phyloP scores from a whole-genome alignment of 2,113 vertebrate genomes.

The Candoia aspera region DNA sequence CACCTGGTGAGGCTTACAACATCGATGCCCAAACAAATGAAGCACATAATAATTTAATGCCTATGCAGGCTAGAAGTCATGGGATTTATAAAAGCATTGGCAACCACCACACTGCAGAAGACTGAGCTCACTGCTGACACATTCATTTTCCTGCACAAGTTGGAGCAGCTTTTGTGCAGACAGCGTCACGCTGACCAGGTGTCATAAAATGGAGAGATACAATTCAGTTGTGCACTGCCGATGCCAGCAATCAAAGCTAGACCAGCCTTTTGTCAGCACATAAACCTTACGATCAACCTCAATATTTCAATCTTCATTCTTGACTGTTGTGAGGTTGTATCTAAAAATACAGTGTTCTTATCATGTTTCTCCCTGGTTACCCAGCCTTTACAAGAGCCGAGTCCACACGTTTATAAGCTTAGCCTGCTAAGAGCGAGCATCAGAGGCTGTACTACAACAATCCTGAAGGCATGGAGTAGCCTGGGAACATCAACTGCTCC shows the following conservation, averaged over 20 bases:
- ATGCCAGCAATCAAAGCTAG: too few species aligned
- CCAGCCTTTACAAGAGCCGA: not conserved
- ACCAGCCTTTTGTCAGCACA: too few species aligned
- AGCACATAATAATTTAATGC: not conserved
- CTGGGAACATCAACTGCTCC: not conserved
- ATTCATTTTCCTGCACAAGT: not conserved
- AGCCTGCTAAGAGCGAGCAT: not conserved
- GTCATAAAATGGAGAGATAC: not conserved
- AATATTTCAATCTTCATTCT: too few species aligned
- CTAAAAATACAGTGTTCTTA: not conserved
- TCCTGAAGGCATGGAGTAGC: not conserved
- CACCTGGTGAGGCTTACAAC: not conserved
- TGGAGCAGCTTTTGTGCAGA: not conserved
- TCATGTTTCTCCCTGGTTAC: not conserved
- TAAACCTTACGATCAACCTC: not conserved
- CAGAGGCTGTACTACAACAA: not conserved
- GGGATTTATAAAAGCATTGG: not conserved
- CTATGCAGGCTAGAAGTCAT: not conserved
- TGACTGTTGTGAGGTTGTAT: not conserved
- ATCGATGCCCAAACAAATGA: not conserved
- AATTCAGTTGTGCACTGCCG: not conserved
- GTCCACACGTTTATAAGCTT: not conserved
- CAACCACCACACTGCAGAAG: not conserved
- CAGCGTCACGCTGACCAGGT: too few species aligned
- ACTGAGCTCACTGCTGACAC: not conserved